Evolutionary conservation across 2,797 vertebrate species (phyloP), one percentile per base, ranked within the genome.

Genomic region (Tragopan temminckii): DNA sequence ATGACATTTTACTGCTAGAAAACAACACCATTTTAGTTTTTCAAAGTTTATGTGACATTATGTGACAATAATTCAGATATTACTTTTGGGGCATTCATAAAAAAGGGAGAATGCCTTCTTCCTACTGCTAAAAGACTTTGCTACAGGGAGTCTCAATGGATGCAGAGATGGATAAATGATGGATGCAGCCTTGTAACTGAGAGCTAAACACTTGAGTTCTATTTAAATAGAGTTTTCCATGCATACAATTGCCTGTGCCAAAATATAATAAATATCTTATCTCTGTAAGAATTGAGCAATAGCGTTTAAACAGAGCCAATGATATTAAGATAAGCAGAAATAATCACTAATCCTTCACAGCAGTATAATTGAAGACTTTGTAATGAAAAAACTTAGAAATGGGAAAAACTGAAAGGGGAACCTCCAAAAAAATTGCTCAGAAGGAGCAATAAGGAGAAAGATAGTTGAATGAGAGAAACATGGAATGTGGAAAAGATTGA

Each of bases 1-100:
- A 72, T 77, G 90, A 89, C 63, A 89, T 94, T 88, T 95, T 71
- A 90, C 64, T 82, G 93, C 80, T 94, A 64, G 62, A 89, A 78
- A 91, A 81, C 78, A 90, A 61, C 21, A 46, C 35, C n/a, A 84
- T 83, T 75, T 50, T 61, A 82, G 62, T 69, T 83, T 80, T 85
- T 7, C 88, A 43, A 89, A 74, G 11, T 58, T 21, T 42, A 27
- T 71, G 72, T 68, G 52, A 29, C 84, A 24, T 24, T n/a, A n/a
- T n/a, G n/a, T n/a, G n/a, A n/a, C n/a, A n/a, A n/a, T 91, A 70
- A 66, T 78, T 77, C 72, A 66, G 15, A 58, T 17, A 36, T 35
- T 92, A 43, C 5, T 63, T 86, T 85, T 70, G 36, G 43, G 80
- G 14, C 10, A 61, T 64, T 80, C 79, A 55, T 74, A 69, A 74